Evolutionary conservation across 1,140 invertebrate species (phyloP).

Genomic region (Pogonus chalceus): DNA sequence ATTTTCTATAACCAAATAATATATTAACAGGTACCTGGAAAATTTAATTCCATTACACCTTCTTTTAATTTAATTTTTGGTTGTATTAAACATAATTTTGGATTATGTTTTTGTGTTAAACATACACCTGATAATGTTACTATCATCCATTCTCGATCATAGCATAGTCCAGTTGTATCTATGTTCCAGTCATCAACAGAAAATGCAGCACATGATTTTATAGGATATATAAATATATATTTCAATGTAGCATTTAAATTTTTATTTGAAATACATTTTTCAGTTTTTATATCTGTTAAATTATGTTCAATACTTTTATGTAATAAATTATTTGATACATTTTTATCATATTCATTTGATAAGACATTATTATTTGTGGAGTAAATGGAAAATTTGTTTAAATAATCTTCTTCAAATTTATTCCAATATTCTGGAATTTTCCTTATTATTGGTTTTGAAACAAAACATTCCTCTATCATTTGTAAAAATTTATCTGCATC

Average conservation of each 20-base stretch:
- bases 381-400: slow-evolving; percentile 11
- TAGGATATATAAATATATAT: slow-evolving; percentile 78
- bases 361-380: slow-evolving; percentile 17
- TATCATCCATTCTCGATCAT: slow-evolving; percentile 90
- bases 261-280: too few relatives aligned
- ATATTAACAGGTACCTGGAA: slow-evolving; percentile 47
- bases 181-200: slow-evolving; percentile 64
- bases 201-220: slow-evolving; percentile 86
- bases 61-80: slow-evolving; percentile 57
- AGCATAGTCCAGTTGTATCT: slow-evolving; percentile 63
- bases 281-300: neutral
- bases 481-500: slow-evolving; percentile 63
- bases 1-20: too few relatives aligned
- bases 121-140: slow-evolving; percentile 65
- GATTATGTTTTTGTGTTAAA: slow-evolving; percentile 79
- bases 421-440: slow-evolving; percentile 20
- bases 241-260: slow-evolving; percentile 28
- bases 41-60: slow-evolving; percentile 53
- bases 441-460: slow-evolving; percentile 30
- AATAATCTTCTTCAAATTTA: slow-evolving; percentile 23
- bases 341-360: neutral
- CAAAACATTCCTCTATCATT: slow-evolving; percentile 65
- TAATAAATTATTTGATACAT: neutral
- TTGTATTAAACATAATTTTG: slow-evolving; percentile 68
- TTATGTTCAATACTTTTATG: neutral